Evolutionary conservation across 1,140 invertebrate species (phyloP), one percentile per base, ranked within the genome.

Genomic region (Scylla paramamosain): DNA sequence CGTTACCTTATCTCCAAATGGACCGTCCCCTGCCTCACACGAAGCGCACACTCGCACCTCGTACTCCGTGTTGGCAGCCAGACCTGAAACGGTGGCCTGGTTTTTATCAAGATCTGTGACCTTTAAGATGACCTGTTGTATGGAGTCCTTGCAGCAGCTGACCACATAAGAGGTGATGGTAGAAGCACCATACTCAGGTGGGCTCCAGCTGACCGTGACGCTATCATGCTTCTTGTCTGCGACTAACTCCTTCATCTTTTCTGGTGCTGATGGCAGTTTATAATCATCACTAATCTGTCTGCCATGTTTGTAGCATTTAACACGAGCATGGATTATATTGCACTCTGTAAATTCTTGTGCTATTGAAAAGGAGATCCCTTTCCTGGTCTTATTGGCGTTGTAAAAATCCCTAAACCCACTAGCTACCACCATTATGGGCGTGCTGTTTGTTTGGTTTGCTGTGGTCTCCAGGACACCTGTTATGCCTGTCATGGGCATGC

Each of bases 261-360:
- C 46, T 67, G 92, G 92, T 6, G 83, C 92, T 86, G 84, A 87
- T 10, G 92, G 92, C 25, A 93, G 45, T 88, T 59, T 28, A 88
- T 93, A 93, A 59, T 86, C 45, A 14, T 31, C 10, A 59, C 14
- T 29, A 16, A 93, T n/a, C 6, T 45, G 83, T 29, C 29, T n/a
- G 10, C 92, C 92, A 59, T 86, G 14, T n/a, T 86, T 93, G 48
- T 93, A 93, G 28, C 28, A 93, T n/a, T 29, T 45, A 14, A 93
- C 59, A 1, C 12, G 16, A 59, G 92, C 92, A 28, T 31, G 0
- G 87, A 59, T 59, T 87, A 48, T 28, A 8, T 59, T 20, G 16
- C 83, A 28, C 8, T 59, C 32, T n/a, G 39, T 87, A 59, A 84
- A 52, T 16, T 93, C 84, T 31, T 52, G n/a, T 7, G 28, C 16